Conservation (phyloP, 2,888 invertebrate genomes). For the Perithous albicinctus region DNA sequence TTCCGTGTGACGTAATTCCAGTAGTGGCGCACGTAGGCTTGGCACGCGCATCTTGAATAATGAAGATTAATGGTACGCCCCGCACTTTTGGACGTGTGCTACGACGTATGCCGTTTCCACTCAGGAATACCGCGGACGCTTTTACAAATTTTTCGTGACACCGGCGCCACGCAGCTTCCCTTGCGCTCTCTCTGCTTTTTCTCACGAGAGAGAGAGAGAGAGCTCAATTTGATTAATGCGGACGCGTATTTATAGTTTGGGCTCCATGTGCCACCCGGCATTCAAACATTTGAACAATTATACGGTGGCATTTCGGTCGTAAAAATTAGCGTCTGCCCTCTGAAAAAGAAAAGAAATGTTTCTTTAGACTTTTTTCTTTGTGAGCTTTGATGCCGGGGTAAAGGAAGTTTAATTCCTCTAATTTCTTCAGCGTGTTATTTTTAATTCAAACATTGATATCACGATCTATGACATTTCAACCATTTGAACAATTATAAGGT, state of each 20-base stretch:
- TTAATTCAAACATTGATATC: neutral
- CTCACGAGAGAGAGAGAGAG: too few relatives aligned
- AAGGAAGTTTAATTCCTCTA: neutral
- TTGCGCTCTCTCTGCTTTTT: neutral
- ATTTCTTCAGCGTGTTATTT: neutral
- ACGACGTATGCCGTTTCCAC: neutral
- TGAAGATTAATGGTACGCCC: slow-evolving; percentile 69
- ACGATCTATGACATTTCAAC: slow-evolving; percentile 6
- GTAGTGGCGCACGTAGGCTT: slow-evolving; percentile 28
- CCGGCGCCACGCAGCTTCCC: slow-evolving; percentile 41
- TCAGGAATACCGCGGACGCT: slow-evolving; percentile 35
- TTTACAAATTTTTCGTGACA: slow-evolving; percentile 59
- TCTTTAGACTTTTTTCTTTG: neutral
- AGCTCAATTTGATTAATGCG: slow-evolving; percentile 50
- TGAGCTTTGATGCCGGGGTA: neutral
- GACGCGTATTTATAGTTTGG: slow-evolving; percentile 52
- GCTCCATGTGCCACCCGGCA: neutral
- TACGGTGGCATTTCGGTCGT: slow-evolving; percentile 34
- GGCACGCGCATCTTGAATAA: slow-evolving; percentile 65
- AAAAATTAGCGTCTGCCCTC: slow-evolving; percentile 52
- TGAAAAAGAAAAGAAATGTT: slow-evolving; percentile 16
- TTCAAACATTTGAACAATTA: slow-evolving; percentile 49
- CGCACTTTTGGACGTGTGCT: slow-evolving; percentile 16
- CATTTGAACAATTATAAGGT: slow-evolving; percentile 51
- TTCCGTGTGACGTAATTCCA: slow-evolving; percentile 46